These are phyloP conservation scores for Petrocephalus schoutedeni DNA, from an alignment of 2,797 vertebrate genomes.

Conservation along the genomic window DNA sequence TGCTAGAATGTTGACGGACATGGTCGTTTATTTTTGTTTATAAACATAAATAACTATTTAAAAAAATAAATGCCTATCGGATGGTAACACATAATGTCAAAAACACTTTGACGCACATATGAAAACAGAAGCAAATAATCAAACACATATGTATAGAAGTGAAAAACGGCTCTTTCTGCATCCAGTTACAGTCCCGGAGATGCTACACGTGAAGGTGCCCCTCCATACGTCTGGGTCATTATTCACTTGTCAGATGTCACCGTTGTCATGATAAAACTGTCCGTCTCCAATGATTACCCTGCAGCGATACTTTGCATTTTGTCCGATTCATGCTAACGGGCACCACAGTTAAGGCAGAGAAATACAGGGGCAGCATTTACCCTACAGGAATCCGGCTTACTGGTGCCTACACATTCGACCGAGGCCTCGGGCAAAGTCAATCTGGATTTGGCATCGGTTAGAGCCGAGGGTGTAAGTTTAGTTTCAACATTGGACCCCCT, in stretches of 20 bases:
- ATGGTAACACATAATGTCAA: background rate
- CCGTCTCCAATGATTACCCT: background rate
- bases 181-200: background rate
- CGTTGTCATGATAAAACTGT: background rate
- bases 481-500: background rate
- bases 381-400: background rate
- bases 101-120: background rate
- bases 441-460: background rate
- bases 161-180: background rate
- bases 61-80: conserved; percentile 4
- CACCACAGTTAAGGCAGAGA: background rate
- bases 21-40: background rate
- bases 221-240: background rate
- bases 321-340: background rate
- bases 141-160: background rate
- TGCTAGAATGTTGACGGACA: background rate
- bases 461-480: background rate
- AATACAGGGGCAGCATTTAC: background rate
- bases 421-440: background rate
- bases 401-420: background rate
- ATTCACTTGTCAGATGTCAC: background rate
- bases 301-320: background rate
- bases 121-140: background rate
- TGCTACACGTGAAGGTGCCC: background rate
- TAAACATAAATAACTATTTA: conserved; percentile 9